A percentile compares a stretch with the other conserved stretches of the same genome.
These are phyloP conservation scores for Theocolax elegans DNA, from an alignment of 1,140 invertebrate species.

Conservation along the genomic window DNA sequence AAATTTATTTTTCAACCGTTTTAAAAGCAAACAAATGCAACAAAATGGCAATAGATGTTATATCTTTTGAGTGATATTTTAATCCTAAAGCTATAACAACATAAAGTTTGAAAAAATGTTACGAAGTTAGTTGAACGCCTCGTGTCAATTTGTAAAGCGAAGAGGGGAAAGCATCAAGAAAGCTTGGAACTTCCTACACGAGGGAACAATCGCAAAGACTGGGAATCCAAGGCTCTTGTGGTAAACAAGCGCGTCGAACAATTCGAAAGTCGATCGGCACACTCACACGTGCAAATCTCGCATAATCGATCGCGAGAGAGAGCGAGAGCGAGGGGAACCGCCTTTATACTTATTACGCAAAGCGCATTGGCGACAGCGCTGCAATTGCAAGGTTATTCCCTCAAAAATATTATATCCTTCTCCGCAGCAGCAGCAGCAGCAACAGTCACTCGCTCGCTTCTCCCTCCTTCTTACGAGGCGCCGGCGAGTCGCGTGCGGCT, in stretches of 20 bases:
- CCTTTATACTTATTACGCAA: slow-evolving; percentile 42
- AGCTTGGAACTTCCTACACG: neutral
- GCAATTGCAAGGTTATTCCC: slow-evolving; percentile 37
- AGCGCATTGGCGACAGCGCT: neutral
- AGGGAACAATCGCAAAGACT: neutral
- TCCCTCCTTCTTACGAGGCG: no score
- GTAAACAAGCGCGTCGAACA: slow-evolving; percentile 12
- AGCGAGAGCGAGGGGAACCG: slow-evolving; percentile 24
- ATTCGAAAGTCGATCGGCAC: slow-evolving; percentile 17
- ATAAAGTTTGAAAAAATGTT: no score
- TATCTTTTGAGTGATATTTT: no score
- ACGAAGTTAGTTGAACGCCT: no score
- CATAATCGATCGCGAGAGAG: slow-evolving; percentile 38
- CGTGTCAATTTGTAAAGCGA: no score
- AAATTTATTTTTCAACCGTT: no score
- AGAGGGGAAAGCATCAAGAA: no score
- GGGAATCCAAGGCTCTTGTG: neutral
- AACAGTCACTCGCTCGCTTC: neutral
- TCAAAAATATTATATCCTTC: slow-evolving; percentile 50
- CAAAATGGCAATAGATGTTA: no score
- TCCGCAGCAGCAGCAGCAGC: slow-evolving; percentile 29
- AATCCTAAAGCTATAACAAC: no score
- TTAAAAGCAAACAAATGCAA: no score
- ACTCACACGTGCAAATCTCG: slow-evolving; percentile 23
- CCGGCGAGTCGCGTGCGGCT: slow-evolving; percentile 43